Conservation (phyloP, 2,113 vertebrate genomes). For the Struthio camelus region DNA sequence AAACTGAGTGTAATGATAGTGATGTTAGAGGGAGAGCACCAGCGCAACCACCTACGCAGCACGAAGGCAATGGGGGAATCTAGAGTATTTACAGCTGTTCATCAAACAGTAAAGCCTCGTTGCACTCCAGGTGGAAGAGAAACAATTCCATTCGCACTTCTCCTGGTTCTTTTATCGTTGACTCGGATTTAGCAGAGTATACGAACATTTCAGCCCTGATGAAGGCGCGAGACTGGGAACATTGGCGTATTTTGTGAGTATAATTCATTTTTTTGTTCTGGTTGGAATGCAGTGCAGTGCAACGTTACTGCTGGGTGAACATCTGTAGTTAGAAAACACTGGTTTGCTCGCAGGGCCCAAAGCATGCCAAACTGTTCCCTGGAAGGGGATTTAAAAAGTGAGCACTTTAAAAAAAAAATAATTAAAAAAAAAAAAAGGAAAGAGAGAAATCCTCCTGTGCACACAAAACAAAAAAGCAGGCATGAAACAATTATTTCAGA, state of each 20-base stretch:
- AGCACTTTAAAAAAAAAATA: not conserved
- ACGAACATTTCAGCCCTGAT: conserved; percentile 31
- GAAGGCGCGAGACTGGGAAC: not conserved
- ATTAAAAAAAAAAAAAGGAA: not conserved
- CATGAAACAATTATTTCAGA: conserved; percentile 18
- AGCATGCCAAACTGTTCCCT: conserved; percentile 14
- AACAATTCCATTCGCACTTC: conserved; percentile 48
- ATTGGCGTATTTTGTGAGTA: conserved; percentile 45
- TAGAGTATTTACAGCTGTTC: conserved; percentile 46
- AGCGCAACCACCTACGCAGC: not conserved
- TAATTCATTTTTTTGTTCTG: conserved; percentile 54
- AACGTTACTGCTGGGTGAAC: conserved; percentile 44
- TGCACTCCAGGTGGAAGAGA: conserved; percentile 43
- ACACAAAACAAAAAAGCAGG: not conserved
- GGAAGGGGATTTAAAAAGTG: conserved; percentile 29
- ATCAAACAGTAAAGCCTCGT: conserved; percentile 34
- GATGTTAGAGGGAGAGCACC: not conserved
- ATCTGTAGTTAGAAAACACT: conserved; percentile 49
- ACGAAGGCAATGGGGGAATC: not conserved
- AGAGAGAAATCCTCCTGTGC: not conserved
- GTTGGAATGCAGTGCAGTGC: not conserved
- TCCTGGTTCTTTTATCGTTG: conserved; percentile 49
- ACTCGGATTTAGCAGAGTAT: conserved; percentile 46
- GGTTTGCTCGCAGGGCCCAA: not conserved
- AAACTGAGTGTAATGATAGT: not conserved